These are phyloP conservation scores for Serrognathus titanus DNA, from an alignment of 2,888 invertebrate genomes.

Conservation along the genomic window DNA sequence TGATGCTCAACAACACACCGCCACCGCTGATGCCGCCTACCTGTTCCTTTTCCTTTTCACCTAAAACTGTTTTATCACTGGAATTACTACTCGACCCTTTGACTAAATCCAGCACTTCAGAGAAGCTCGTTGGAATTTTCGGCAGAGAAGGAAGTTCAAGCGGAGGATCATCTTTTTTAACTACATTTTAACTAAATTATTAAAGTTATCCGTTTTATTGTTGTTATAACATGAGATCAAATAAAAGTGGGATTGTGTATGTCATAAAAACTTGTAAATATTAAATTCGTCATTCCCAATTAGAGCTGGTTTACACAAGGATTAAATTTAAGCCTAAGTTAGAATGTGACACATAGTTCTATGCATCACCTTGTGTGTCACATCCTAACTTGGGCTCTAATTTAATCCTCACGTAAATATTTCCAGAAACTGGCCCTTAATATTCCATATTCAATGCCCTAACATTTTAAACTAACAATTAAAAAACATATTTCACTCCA, in stretches of 20 bases:
- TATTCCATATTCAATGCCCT: too few species aligned
- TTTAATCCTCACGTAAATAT: too few species aligned
- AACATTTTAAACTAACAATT: background rate
- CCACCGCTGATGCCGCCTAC: background rate
- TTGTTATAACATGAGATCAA: background rate
- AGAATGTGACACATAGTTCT: too few species aligned
- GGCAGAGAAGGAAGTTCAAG: conserved; percentile 59
- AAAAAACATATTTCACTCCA: conserved; percentile 9
- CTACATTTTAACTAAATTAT: conserved; percentile 44
- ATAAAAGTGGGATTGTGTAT: background rate
- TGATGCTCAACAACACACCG: background rate
- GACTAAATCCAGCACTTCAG: conserved; percentile 49
- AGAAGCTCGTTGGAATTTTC: conserved; percentile 58
- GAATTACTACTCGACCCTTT: conserved; percentile 19
- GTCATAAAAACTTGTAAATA: too few species aligned
- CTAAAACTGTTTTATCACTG: conserved; percentile 5
- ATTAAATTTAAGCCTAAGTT: too few species aligned
- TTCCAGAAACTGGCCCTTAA: too few species aligned
- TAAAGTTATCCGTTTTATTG: background rate
- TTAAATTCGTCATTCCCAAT: too few species aligned
- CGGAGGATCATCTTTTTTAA: conserved; percentile 67
- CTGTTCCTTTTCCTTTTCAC: conserved; percentile 4
- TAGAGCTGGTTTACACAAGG: too few species aligned
- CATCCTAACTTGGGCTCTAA: too few species aligned
- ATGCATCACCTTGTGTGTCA: too few species aligned